These are phyloP conservation scores for Hydrotaea diabolus DNA, from an alignment of 2,888 invertebrate genomes.

Conservation along the genomic window DNA sequence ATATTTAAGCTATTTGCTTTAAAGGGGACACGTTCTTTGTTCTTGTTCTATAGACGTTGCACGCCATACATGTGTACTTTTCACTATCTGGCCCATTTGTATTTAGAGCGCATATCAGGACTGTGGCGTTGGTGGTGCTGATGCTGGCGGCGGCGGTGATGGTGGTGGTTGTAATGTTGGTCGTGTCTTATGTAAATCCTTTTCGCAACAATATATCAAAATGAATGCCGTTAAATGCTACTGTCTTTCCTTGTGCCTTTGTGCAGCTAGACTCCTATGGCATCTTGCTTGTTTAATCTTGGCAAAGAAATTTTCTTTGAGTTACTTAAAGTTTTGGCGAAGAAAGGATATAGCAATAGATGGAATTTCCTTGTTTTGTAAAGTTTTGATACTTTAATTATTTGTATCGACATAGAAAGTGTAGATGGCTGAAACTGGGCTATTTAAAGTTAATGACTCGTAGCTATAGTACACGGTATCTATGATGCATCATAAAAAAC, in stretches of 20 bases:
- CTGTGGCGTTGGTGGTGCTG: neutral
- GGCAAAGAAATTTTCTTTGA: constrained; percentile 17
- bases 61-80: neutral
- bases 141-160: neutral
- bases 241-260: constrained; percentile 3
- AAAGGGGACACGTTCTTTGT: neutral
- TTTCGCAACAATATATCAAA: constrained; percentile 29
- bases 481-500: too few relatives aligned
- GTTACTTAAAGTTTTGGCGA: constrained; percentile 28
- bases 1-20: too few relatives aligned
- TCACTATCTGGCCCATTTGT: neutral
- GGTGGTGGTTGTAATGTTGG: neutral
- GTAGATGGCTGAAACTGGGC: too few relatives aligned
- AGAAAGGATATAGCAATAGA: neutral
- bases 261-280: neutral
- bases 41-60: neutral
- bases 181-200: constrained; percentile 5
- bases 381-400: constrained; percentile 14
- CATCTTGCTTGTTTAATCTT: constrained; percentile 7
- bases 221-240: constrained; percentile 19
- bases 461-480: too few relatives aligned
- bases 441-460: too few relatives aligned
- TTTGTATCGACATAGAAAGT: too few relatives aligned
- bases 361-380: constrained; percentile 17
- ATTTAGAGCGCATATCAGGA: neutral